Percentiles rank a stretch among this genome's conserved stretches.
Evolutionary conservation across 2,888 invertebrate species (phyloP).

Genomic region (Cosmopolites sordidus): DNA sequence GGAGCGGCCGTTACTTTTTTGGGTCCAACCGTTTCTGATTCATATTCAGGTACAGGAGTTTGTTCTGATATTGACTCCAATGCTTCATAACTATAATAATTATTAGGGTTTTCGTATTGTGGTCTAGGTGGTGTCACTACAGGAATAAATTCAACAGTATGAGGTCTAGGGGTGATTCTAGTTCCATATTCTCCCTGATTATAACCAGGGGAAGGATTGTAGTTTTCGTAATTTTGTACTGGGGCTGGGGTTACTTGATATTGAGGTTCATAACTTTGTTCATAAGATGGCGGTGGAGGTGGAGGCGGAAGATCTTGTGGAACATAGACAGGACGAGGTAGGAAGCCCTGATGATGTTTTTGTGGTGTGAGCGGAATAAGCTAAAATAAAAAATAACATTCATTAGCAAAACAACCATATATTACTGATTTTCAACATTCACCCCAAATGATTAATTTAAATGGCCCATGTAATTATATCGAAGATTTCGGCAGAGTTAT

Average conservation of each 20-base stretch:
- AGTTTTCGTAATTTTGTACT: constrained; percentile 5
- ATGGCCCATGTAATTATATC: too few species aligned
- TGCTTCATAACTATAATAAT: background rate
- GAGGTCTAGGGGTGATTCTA: constrained; percentile 1
- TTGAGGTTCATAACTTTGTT: constrained; percentile 9
- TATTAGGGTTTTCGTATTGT: constrained; percentile 4
- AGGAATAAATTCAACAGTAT: constrained; percentile 1
- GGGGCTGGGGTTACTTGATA: constrained; percentile 19
- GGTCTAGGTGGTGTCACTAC: background rate
- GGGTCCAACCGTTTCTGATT: constrained; percentile 8
- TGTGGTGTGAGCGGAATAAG: constrained; percentile 10
- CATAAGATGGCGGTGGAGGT: constrained; percentile 9
- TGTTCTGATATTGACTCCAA: constrained; percentile 5
- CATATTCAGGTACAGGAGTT: constrained; percentile 1
- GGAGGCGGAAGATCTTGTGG: constrained; percentile 7
- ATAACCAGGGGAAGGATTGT: background rate
- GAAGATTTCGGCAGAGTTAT: too few species aligned
- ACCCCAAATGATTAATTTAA: too few species aligned
- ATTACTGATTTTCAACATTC: too few species aligned
- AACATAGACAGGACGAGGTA: constrained; percentile 6
- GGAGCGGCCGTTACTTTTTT: constrained; percentile 5
- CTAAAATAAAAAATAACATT: constrained; percentile 1
- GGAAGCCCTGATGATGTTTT: constrained; percentile 11
- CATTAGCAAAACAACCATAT: too few species aligned
- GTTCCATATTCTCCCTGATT: constrained; percentile 4